Base-by-base conservation (phyloP, 2,888 invertebrate genomes). In the Dioctria rufipes region DNA sequence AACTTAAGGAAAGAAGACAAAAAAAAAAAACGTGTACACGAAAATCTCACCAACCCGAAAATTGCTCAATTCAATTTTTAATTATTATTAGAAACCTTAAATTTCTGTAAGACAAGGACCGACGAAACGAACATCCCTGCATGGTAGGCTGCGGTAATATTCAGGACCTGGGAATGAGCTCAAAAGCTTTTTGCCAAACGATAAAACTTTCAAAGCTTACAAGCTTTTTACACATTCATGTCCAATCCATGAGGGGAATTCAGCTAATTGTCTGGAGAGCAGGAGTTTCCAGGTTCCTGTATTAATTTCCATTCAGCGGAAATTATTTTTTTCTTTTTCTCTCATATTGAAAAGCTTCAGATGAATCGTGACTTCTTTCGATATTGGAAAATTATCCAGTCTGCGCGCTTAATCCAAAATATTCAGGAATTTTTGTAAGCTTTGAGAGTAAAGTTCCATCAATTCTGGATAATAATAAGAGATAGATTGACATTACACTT, bases 41-140 rank as follows among this genome's bases (percentile, higher is more conserved):
- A 40, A 42, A 73, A 73, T n/a, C 73, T 25, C 58, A 60, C 58
- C 73, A 58, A 73, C 73, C 73, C 58, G 73, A 73, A 58, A 58
- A 73, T 73, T 54, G 58, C 73, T 73, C 60, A 73, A 73, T 73
- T 73, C 58, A 73, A 73, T 73, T 73, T 73, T 73, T 73, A 73
- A 73, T 73, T 73, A 49, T 73, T 73, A 73, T 73, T 73, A 58
- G 73, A 58, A 73, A 54, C 73, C 58, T 73, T 11, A 73, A 73
- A 73, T 73, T 73, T 73, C 58, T 40, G 58, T 58, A 73, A 58
- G 73, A 58, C 73, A 43, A 42, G 73, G 73, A 58, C 40, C 73
- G 11, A 13, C 54, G 40, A 58, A 13, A 13, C 54, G 40, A 58
- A 58, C 39, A 40, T 42, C 58, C 11, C 4, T 40, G 73, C 42